phyloP scores from a whole-genome alignment of 2,113 vertebrate species.

The Oreotragus oreotragus region DNA sequence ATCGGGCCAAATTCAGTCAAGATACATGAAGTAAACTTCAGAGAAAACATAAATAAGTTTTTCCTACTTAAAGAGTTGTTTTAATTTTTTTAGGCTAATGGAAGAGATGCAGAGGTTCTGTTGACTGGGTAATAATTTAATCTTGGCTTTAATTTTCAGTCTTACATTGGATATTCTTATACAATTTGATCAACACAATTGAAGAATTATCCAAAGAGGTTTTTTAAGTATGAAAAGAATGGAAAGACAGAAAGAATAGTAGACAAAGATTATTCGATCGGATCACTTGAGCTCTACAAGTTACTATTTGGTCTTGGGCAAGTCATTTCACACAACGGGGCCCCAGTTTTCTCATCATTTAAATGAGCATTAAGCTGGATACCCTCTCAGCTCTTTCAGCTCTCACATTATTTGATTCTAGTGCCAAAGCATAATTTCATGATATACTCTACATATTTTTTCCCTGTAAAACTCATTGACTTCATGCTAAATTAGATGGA shows the following conservation, averaged over 20 bases:
- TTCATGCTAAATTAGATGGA: conserved; percentile 47
- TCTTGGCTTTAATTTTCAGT: background rate
- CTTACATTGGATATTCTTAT: background rate
- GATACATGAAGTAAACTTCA: background rate
- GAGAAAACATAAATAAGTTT: background rate
- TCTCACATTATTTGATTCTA: conserved; percentile 22
- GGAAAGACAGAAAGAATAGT: background rate
- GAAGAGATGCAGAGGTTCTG: background rate
- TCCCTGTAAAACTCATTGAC: conserved; percentile 34
- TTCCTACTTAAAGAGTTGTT: background rate
- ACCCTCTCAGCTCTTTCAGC: background rate
- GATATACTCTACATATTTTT: conserved; percentile 5
- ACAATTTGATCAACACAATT: background rate
- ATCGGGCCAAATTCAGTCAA: background rate
- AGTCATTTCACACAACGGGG: background rate
- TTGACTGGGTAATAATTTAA: background rate
- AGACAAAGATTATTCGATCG: background rate
- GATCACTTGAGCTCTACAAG: background rate
- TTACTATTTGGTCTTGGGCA: background rate
- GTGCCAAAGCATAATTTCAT: conserved; percentile 31
- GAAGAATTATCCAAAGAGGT: background rate
- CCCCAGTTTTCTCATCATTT: background rate
- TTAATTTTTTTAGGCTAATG: background rate
- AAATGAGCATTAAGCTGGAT: background rate
- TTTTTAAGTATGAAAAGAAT: background rate